Evolutionary conservation across 1,140 invertebrate species (phyloP).

Genomic region (Lepidurus arcticus): DNA sequence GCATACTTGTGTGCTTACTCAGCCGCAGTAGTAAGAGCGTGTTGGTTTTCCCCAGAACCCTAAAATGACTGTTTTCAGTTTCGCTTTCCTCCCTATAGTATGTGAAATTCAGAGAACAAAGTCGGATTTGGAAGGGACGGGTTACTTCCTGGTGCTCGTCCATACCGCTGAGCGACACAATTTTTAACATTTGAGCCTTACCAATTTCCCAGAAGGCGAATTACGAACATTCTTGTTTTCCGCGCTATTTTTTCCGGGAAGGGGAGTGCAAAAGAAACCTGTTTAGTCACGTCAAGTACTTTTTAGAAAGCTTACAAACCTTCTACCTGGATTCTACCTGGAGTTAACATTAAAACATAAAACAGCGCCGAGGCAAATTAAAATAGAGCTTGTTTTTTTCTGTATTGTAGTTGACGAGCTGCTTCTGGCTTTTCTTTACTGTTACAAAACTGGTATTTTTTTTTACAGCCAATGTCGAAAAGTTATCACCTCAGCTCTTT

Average conservation of each 20-base stretch:
- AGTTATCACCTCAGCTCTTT: neutral
- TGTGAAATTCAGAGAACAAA: neutral
- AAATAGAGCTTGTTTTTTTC: neutral
- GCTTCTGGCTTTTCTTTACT: neutral
- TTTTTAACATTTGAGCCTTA: neutral
- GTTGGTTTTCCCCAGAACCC: slow-evolving; percentile 15
- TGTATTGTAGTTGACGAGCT: neutral
- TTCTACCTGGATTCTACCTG: neutral
- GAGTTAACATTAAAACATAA: neutral
- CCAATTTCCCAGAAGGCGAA: neutral
- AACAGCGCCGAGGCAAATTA: neutral
- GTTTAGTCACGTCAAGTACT: neutral
- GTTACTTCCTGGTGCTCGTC: neutral
- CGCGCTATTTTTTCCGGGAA: neutral
- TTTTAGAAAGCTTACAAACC: neutral
- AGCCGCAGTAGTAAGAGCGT: neutral
- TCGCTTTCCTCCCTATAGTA: neutral
- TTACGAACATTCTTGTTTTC: neutral
- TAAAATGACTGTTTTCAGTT: slow-evolving; percentile 3
- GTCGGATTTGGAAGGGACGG: neutral
- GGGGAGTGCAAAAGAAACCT: neutral
- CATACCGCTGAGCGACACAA: neutral
- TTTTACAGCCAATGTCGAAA: too few species aligned
- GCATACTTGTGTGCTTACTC: neutral
- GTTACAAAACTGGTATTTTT: neutral